Evolutionary conservation across 2,888 invertebrate species (phyloP), one percentile per base, ranked within the genome.

Genomic region (Neria commutata): DNA sequence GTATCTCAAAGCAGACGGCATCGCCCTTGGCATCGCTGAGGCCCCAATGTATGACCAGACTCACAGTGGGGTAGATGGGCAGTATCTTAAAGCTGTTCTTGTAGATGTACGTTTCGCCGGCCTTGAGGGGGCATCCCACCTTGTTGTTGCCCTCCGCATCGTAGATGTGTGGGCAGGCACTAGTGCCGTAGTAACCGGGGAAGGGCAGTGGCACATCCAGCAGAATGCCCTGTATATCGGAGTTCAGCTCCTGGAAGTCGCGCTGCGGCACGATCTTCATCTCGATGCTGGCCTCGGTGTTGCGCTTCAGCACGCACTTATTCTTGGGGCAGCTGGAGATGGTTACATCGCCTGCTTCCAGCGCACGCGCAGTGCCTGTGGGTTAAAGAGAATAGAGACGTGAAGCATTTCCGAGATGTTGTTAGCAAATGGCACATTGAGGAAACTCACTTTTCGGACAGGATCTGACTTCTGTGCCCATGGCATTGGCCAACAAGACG

Each of bases 131-230:
- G 63, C 92, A 93, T 2, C 84, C 77, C 1, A 84, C 85, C 70
- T 87, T 83, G 0, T 84, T 85, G 54, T 83, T 83, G 0, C 88
- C 89, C 60, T 85, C 84, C 1, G 85, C 85, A 64, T 85, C 81
- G 71, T 79, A 88, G 49, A 93, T 80, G 66, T 87, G 85, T 21
- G 84, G 83, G 70, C 92, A 92, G 26, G 91, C 87, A 52, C 86
- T 84, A 23, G 81, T 83, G 11, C 89, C 89, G 74, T 92, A 89
- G 14, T 91, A 90, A 8, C 93, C 92, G 10, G 91, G 73, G 75
- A 92, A 92, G 0, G 93, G 92, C 52, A 93, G 72, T 0, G 85
- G 83, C 0, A 91, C 73, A 0, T 87, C 87, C 2, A 86, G 74
- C 17, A 92, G 83, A 0, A 84, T 80, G 0, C 89, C 93, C 61